These are phyloP conservation scores for Syngnathus floridae DNA, from an alignment of 2,113 vertebrate species.

Conservation along the genomic window DNA sequence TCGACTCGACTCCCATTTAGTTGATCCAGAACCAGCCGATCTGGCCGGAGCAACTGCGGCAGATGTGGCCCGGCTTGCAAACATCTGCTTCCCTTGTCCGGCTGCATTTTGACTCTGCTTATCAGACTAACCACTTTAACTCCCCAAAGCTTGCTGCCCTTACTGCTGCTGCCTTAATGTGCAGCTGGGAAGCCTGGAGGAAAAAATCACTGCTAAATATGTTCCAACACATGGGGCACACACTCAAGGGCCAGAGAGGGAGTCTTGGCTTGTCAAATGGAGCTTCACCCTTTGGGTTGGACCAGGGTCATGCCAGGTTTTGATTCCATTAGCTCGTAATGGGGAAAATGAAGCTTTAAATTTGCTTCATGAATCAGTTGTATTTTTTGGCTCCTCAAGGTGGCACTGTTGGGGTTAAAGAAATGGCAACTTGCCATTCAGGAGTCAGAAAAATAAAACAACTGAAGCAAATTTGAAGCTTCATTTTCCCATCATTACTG, in stretches of 20 bases:
- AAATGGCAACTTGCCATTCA: too few relatives aligned
- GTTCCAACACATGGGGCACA: slow-evolving; percentile 26
- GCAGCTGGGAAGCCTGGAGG: slow-evolving; percentile 55
- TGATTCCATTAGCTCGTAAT: too few relatives aligned
- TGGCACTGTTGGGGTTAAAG: too few relatives aligned
- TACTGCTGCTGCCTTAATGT: slow-evolving; percentile 45
- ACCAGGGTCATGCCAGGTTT: too few relatives aligned
- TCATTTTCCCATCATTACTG: too few relatives aligned
- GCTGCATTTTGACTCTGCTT: slow-evolving; percentile 53
- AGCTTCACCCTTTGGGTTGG: slow-evolving; percentile 8
- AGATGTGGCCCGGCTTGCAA: slow-evolving; percentile 58
- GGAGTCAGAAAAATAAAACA: too few relatives aligned
- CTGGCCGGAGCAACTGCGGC: slow-evolving; percentile 51
- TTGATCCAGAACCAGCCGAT: slow-evolving; percentile 36
- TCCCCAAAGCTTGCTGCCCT: slow-evolving; percentile 55
- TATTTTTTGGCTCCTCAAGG: too few relatives aligned
- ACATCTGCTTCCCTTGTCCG: slow-evolving; percentile 66
- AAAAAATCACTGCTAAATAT: slow-evolving; percentile 45
- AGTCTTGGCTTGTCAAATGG: slow-evolving; percentile 17
- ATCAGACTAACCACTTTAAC: slow-evolving; percentile 57
- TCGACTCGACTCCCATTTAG: not conserved
- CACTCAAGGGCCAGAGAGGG: slow-evolving; percentile 15
- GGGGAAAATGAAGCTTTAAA: too few relatives aligned
- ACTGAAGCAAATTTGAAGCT: too few relatives aligned
- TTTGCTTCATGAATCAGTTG: too few relatives aligned